Conservation (phyloP, 2,888 invertebrate genomes). For the Eupithecia tripunctaria region DNA sequence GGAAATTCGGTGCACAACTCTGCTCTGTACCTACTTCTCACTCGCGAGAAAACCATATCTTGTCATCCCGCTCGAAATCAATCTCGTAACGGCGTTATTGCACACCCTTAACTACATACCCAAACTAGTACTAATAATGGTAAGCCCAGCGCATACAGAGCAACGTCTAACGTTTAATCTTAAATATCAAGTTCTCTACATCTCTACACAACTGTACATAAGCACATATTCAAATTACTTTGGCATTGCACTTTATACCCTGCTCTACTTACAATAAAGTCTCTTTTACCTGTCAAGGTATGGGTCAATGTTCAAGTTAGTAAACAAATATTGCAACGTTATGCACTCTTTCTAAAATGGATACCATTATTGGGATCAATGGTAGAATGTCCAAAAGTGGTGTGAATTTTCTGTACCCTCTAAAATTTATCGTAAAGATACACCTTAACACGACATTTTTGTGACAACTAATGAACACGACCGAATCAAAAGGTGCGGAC, state of each 20-base stretch:
- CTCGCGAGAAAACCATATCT: too few species aligned
- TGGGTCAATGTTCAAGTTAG: slow-evolving; percentile 50
- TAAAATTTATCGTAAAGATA: too few species aligned
- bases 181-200: slow-evolving; percentile 52
- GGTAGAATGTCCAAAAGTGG: too few species aligned
- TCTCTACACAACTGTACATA: slow-evolving; percentile 44
- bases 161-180: slow-evolving; percentile 16
- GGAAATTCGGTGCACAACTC: too few species aligned
- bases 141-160: not conserved
- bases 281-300: slow-evolving; percentile 35
- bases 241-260: slow-evolving; percentile 32
- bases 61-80: too few species aligned
- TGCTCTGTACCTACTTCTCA: too few species aligned
- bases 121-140: not conserved
- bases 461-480: too few species aligned
- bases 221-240: slow-evolving; percentile 24
- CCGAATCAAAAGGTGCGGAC: too few species aligned
- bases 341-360: slow-evolving; percentile 52
- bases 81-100: too few species aligned
- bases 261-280: slow-evolving; percentile 33
- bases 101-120: not conserved
- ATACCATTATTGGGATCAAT: too few species aligned
- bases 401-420: too few species aligned
- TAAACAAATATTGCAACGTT: slow-evolving; percentile 54
- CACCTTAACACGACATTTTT: too few species aligned